These are phyloP conservation scores for Sweltsa coloradensis DNA, from an alignment of 1,140 invertebrate genomes.

Conservation along the genomic window DNA sequence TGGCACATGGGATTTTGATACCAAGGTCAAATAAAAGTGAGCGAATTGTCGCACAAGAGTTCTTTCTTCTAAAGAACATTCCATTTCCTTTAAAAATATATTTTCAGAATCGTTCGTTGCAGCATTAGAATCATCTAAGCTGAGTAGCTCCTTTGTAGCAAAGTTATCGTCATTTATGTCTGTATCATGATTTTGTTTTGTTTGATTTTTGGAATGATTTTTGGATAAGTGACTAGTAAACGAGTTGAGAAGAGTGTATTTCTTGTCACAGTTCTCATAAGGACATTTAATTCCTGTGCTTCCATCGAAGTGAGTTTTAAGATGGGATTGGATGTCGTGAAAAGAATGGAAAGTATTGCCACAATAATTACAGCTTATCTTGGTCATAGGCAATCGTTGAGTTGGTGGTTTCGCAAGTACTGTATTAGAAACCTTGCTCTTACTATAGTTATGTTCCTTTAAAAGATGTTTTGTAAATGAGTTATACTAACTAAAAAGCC, in stretches of 20 bases:
- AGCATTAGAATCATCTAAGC: background rate
- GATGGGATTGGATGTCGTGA: background rate
- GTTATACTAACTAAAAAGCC: background rate
- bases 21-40: background rate
- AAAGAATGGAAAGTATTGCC: background rate
- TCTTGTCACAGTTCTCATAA: background rate
- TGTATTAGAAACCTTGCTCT: no score
- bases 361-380: background rate
- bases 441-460: conserved; percentile 2
- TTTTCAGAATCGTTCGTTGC: background rate
- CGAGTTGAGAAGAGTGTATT: background rate
- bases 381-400: background rate
- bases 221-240: background rate
- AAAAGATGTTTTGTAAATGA: background rate
- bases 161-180: background rate
- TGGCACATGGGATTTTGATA: background rate
- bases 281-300: background rate
- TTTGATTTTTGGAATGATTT: background rate
- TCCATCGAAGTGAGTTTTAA: background rate
- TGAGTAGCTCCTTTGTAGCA: background rate
- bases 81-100: background rate
- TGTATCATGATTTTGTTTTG: background rate
- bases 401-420: background rate
- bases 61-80: background rate
- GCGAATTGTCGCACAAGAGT: background rate